Evolutionary conservation across 2,113 vertebrate species (phyloP).

Genomic region (Mastomys natalensis): DNA sequence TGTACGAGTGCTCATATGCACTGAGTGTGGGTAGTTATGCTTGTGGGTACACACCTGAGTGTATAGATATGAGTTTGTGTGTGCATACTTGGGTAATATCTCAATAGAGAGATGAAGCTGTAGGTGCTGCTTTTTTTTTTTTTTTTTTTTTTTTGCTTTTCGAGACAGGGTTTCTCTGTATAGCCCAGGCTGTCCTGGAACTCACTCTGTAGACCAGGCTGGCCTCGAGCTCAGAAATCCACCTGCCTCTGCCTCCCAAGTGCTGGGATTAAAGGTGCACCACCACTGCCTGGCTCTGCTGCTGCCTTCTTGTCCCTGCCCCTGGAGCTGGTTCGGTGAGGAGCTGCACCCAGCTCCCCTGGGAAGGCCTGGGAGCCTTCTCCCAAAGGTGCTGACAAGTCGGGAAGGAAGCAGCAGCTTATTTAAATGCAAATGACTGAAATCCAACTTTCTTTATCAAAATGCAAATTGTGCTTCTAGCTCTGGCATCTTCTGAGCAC

Average conservation of each 20-base stretch:
- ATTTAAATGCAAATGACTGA: constrained; percentile 88
- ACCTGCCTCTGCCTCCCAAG: too few species aligned
- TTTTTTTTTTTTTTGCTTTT: too few species aligned
- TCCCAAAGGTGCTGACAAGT: constrained; percentile 73
- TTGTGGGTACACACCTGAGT: neutral
- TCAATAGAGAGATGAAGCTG: neutral
- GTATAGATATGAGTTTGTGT: neutral
- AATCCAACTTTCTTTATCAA: constrained; percentile 87
- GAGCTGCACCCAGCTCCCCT: neutral
- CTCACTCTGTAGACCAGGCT: too few species aligned
- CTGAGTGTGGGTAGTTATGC: too few species aligned
- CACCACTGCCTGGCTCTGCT: too few species aligned
- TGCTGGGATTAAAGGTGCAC: too few species aligned
- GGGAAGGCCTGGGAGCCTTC: neutral
- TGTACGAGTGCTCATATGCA: neutral
- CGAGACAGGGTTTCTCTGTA: too few species aligned
- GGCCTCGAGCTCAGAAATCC: too few species aligned
- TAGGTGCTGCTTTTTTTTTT: neutral
- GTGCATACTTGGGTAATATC: neutral
- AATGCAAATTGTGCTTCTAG: constrained; percentile 84
- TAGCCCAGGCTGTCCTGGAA: too few species aligned
- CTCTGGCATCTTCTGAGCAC: constrained; percentile 23
- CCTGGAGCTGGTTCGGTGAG: neutral
- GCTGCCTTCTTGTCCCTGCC: too few species aligned
- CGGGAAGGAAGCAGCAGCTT: constrained; percentile 61